Conservation (phyloP, 2,888 invertebrate species). For the Listrodromus nycthemerus region DNA sequence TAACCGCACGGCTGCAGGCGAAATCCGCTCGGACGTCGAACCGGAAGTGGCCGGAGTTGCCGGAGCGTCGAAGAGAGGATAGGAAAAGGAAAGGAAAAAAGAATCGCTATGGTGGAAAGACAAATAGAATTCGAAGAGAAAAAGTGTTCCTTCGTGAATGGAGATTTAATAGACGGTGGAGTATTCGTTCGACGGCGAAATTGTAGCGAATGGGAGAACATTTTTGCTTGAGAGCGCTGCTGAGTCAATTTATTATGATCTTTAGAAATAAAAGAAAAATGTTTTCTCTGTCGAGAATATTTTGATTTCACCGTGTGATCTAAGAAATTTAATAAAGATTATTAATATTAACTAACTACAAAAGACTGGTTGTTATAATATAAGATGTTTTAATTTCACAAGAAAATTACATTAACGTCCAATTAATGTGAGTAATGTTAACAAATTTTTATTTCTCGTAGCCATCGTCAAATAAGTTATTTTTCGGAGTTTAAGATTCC, state of each 20-base stretch:
- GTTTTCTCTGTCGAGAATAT: too few species aligned
- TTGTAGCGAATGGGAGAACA: constrained; percentile 45
- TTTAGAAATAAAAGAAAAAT: not conserved
- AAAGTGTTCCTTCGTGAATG: constrained; percentile 77
- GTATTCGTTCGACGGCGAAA: constrained; percentile 49
- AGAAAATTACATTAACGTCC: too few species aligned
- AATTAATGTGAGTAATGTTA: too few species aligned
- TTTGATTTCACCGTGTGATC: not conserved
- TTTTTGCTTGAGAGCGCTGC: constrained; percentile 21
- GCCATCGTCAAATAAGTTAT: too few species aligned
- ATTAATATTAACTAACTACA: too few species aligned
- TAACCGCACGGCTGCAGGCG: constrained; percentile 63
- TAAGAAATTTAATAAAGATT: not conserved
- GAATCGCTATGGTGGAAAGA: constrained; percentile 74
- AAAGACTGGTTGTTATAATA: too few species aligned
- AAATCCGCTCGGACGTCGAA: constrained; percentile 54
- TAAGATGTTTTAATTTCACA: too few species aligned
- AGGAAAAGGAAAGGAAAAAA: constrained; percentile 49
- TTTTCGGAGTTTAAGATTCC: too few species aligned
- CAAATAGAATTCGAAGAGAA: constrained; percentile 81
- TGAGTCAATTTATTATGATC: not conserved
- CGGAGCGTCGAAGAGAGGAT: constrained; percentile 64
- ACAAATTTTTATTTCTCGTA: too few species aligned
- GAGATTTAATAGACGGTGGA: constrained; percentile 80
- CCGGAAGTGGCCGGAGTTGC: constrained; percentile 69